Evolutionary conservation across 23 tunicate species (phyloP), one percentile per base, ranked within the genome.

Genomic region (Halocynthia aurantium): DNA sequence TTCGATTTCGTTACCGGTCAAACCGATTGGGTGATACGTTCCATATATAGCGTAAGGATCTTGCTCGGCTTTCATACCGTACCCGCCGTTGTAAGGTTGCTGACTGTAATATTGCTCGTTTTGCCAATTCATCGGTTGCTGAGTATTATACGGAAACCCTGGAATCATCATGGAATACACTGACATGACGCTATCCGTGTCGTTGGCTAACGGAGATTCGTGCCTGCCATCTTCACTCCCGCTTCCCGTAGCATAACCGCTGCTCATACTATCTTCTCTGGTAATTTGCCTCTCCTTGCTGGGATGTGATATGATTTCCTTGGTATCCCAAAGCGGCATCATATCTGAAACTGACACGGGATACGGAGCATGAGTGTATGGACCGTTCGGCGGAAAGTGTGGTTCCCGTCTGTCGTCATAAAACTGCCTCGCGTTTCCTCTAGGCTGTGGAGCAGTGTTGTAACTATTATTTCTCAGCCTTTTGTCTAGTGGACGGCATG

Each of bases 241-340:
- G 66, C 96, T 84, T n/a, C 84, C 96, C 57, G 92, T 90, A 65
- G 96, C 88, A 50, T 90, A 90, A 2, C 96, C 96, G 61, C 90
- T 84, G 86, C 96, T 90, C 67, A 65, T 67, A 61, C 93, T 82
- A 8, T 87, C 87, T 7, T 76, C 86, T 17, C 93, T 50, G 10
- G 78, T 74, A 22, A 74, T 54, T 31, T 31, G 44, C 22, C 63
- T 74, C 57, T n/a, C 49, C 72, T 50, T 40, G 40, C 22, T 11
- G 1, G 21, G 22, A 4, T 4, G 19, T 11, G 70, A 10, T 9
- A 49, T 65, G 5, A 20, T 9, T 9, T 65, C 70, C 31, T 65
- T 65, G 9, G 70, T 49, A 15, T 65, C 70, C 70, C 70, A 65
- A 0, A 65, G 19, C 22, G 70, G 70, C 70, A 65, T 65, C 70